phyloP scores from a whole-genome alignment of 2,888 invertebrate species.

The Idaea straminata region DNA sequence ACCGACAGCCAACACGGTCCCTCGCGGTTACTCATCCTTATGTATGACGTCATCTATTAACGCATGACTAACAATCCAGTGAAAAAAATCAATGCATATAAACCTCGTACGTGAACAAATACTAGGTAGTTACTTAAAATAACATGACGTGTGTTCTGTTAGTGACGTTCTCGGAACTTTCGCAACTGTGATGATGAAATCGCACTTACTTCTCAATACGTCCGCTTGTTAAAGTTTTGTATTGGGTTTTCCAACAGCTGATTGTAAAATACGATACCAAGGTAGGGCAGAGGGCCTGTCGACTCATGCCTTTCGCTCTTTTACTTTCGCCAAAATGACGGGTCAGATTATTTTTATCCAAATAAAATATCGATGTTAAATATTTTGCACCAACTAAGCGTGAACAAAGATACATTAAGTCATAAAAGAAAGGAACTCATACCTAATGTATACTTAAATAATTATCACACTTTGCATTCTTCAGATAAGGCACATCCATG shows the following conservation, averaged over 20 bases:
- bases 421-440: background rate
- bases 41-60: constrained; percentile 68
- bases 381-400: background rate
- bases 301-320: constrained; percentile 39
- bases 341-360: constrained; percentile 18
- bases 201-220: constrained; percentile 23
- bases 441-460: constrained; percentile 29
- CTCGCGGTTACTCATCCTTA: constrained; percentile 60
- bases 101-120: constrained; percentile 27
- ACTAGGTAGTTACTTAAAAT: constrained; percentile 11
- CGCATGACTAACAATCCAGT: constrained; percentile 62
- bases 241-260: constrained; percentile 25
- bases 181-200: constrained; percentile 34
- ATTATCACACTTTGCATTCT: constrained; percentile 61
- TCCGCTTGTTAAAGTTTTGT: constrained; percentile 27
- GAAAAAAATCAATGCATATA: constrained; percentile 47
- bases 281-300: constrained; percentile 27
- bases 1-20: constrained; percentile 46
- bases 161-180: constrained; percentile 34
- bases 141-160: constrained; percentile 16
- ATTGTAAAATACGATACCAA: constrained; percentile 29
- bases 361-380: constrained; percentile 2
- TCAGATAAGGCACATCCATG: constrained; percentile 57
- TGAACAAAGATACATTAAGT: constrained; percentile 32
- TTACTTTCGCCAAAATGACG: constrained; percentile 31